phyloP scores from a whole-genome alignment of 2,888 invertebrate species.

The Pollenia labialis region DNA sequence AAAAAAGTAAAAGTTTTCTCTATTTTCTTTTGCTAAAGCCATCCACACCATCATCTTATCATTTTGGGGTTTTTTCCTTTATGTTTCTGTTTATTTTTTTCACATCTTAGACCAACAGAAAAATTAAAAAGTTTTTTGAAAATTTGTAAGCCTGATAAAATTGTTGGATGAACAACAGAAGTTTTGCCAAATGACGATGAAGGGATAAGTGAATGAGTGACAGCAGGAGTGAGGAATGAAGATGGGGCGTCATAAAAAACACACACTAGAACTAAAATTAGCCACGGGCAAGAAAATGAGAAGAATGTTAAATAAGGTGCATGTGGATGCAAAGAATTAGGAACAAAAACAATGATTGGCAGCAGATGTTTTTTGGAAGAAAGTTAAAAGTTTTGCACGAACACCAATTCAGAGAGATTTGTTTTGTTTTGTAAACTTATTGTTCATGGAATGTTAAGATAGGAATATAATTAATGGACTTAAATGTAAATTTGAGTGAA shows the following conservation, averaged over 20 bases:
- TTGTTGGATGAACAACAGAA: conserved; percentile 14
- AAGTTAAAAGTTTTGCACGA: conserved; percentile 33
- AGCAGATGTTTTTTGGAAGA: conserved; percentile 42
- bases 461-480: too few relatives aligned
- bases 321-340: conserved; percentile 27
- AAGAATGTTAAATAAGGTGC: conserved; percentile 65
- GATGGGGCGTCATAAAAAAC: conserved; percentile 27
- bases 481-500: too few relatives aligned
- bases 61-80: not conserved
- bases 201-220: conserved; percentile 22
- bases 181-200: conserved; percentile 3
- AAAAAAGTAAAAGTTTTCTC: conserved; percentile 32
- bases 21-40: conserved; percentile 9
- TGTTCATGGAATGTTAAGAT: not conserved
- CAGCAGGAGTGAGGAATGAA: conserved; percentile 10
- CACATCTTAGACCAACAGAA: conserved; percentile 13
- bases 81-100: not conserved
- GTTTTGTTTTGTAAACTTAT: not conserved
- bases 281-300: conserved; percentile 50
- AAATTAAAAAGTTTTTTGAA: conserved; percentile 47
- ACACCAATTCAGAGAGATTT: conserved; percentile 12
- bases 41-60: conserved; percentile 36
- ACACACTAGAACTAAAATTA: conserved; percentile 50
- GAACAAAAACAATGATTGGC: conserved; percentile 49
- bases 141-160: conserved; percentile 58